Percentiles rank a stretch among this genome's conserved stretches.
Conservation (phyloP, 2,113 vertebrate species). For the Gasterosteus nipponicus region DNA sequence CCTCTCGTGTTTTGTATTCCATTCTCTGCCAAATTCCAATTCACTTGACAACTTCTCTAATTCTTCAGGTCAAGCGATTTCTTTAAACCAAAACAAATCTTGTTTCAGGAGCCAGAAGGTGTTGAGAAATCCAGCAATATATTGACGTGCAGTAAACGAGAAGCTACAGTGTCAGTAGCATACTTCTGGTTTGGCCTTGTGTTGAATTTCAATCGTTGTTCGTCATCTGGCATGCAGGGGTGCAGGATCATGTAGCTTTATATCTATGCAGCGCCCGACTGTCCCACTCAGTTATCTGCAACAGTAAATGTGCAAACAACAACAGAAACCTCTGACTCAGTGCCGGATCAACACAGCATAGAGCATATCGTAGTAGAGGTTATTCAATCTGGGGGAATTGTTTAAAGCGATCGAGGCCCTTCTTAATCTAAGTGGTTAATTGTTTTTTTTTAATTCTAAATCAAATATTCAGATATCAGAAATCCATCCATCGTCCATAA, state of each 20-base stretch:
- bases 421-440: not conserved
- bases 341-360: conserved; percentile 1
- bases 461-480: not conserved
- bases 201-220: conserved; percentile 25
- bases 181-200: conserved; percentile 16
- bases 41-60: conserved; percentile 31
- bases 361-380: not conserved
- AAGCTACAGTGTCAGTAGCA: conserved; percentile 7
- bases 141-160: conserved; percentile 14
- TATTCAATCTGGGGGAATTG: conserved; percentile 3
- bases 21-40: conserved; percentile 7
- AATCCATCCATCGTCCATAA: not conserved
- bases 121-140: conserved; percentile 16
- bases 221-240: not conserved
- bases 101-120: conserved; percentile 4
- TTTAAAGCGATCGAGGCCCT: not conserved
- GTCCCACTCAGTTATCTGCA: conserved; percentile 29
- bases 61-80: conserved; percentile 23
- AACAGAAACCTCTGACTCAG: conserved; percentile 2
- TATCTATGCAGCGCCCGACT: conserved; percentile 21
- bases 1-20: not conserved
- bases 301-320: conserved; percentile 15
- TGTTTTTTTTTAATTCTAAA: not conserved
- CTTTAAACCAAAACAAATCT: conserved; percentile 1
- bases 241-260: conserved; percentile 20